Evolutionary conservation across 2,888 invertebrate genomes (phyloP).

Genomic region (Hermodice carunculata): DNA sequence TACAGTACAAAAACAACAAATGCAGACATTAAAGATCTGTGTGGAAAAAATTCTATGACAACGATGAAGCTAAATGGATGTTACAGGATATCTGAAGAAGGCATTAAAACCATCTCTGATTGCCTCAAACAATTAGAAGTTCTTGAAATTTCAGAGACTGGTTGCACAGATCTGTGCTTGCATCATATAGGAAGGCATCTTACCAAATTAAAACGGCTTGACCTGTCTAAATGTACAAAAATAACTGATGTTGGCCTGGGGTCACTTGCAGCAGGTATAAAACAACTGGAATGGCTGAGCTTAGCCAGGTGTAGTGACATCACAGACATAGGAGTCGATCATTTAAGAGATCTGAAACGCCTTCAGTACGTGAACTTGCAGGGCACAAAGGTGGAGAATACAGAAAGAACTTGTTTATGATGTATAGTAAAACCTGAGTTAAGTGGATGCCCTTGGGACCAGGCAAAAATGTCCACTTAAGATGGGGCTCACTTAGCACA

Average conservation of each 20-base stretch:
- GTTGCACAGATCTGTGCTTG: constrained; percentile 13
- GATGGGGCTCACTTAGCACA: no score
- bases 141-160: constrained; percentile 12
- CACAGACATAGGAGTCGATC: no score
- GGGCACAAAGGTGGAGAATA: no score
- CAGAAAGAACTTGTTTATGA: no score
- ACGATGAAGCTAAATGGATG: background rate
- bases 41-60: background rate
- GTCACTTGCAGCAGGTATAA: constrained; percentile 38
- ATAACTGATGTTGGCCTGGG: constrained; percentile 42
- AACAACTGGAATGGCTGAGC: constrained; percentile 39
- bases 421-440: no score
- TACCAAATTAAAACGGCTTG: constrained; percentile 36
- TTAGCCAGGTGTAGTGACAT: constrained; percentile 35
- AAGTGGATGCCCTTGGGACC: no score
- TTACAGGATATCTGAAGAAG: constrained; percentile 14
- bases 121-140: background rate
- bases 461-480: no score
- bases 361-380: no score
- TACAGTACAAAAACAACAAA: constrained; percentile 14
- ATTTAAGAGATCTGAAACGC: no score
- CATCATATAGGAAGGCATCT: constrained; percentile 10
- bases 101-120: background rate
- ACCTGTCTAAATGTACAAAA: constrained; percentile 35
- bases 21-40: constrained; percentile 12